Conservation (phyloP, 2,797 vertebrate genomes). For the Artibeus lituratus region DNA sequence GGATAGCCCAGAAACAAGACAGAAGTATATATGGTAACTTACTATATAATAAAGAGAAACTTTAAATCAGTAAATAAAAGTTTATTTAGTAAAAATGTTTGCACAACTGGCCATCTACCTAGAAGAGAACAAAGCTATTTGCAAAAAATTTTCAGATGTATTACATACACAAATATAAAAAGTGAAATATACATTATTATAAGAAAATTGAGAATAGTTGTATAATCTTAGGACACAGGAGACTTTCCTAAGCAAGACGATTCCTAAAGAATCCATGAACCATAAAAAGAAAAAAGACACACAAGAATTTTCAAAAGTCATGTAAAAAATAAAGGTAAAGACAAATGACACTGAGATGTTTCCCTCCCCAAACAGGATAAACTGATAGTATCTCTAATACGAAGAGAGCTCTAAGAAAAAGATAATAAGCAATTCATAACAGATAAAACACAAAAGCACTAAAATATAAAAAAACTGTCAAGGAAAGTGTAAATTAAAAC, state of each 20-base stretch:
- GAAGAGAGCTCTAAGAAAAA: slow-evolving; percentile 22
- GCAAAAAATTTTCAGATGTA: background rate
- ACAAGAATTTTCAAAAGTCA: slow-evolving; percentile 8
- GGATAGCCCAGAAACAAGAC: background rate
- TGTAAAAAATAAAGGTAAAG: background rate
- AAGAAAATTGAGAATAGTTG: background rate
- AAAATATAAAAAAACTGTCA: slow-evolving; percentile 19
- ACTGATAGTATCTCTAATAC: background rate
- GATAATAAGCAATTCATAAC: background rate
- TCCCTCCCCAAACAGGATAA: background rate
- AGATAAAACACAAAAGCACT: background rate
- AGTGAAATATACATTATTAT: background rate
- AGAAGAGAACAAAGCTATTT: background rate
- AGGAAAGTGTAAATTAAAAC: slow-evolving; percentile 1
- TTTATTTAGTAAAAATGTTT: background rate
- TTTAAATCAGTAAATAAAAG: slow-evolving; percentile 24
- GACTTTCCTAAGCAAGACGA: background rate
- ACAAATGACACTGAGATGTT: background rate
- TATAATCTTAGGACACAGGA: background rate
- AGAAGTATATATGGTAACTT: background rate
- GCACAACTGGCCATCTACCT: background rate
- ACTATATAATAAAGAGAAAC: background rate
- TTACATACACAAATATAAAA: background rate
- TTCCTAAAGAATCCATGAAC: background rate
- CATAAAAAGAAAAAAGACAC: background rate